Evolutionary conservation across 2,888 invertebrate species (phyloP), one percentile per base, ranked within the genome.

Genomic region (Agelastica alni): DNA sequence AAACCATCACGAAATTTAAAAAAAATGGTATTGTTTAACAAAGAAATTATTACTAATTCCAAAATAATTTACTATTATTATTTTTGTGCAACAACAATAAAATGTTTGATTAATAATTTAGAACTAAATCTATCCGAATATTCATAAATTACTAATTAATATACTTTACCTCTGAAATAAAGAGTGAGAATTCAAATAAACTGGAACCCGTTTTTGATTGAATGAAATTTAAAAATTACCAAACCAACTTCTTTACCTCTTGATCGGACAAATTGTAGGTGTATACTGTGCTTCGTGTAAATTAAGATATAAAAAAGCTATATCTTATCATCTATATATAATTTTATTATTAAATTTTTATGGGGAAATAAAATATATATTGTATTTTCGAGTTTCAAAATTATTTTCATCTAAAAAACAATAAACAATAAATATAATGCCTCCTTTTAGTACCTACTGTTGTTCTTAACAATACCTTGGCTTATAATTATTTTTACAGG

Each of bases 241-340:
- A 28, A 28, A 7, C 28, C 28, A 28, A n/a, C n/a, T n/a, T n/a
- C n/a, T n/a, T n/a, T n/a, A n/a, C n/a, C n/a, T n/a, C n/a, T n/a
- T n/a, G n/a, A n/a, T n/a, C n/a, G n/a, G 18, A 6, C 37, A 10
- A 18, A n/a, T 39, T 39, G 20, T 39, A 39, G 37, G 37, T 39
- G 37, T 39, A 7, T 17, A 39, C 20, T 20, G 37, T n/a, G n/a
- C 18, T 16, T 18, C 16, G 10, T 39, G 17, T 18, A 39, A 39
- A 20, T 39, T 7, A 39, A 39, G n/a, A 39, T 41, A 39, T 31
- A 43, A 43, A 28, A n/a, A n/a, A 41, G 30, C 17, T 39, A 31
- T 28, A 30, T 42, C 41, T 20, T 41, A 49, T 49, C 49, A 41
- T 41, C 18, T 32, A 9, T 32, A 41, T 49, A 49, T 49, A 41